phyloP scores from a whole-genome alignment of 2,888 invertebrate species.

The Micropterix aruncella region DNA sequence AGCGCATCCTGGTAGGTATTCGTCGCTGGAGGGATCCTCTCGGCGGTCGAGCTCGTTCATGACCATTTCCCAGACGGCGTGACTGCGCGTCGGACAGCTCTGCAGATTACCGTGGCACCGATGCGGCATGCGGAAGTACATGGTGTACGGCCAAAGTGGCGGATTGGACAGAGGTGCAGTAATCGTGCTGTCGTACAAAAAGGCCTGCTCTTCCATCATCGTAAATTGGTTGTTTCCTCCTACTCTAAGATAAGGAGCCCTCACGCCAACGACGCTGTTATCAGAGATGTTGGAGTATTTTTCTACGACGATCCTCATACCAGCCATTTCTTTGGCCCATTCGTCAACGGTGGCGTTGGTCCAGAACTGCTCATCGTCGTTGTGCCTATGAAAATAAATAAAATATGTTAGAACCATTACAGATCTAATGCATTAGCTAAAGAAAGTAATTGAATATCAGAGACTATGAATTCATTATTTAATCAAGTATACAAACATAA shows the following conservation, averaged over 20 bases:
- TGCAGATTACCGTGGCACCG: conserved; percentile 86
- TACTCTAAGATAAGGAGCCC: conserved; percentile 80
- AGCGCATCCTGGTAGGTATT: conserved; percentile 80
- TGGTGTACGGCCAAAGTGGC: conserved; percentile 95
- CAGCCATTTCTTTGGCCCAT: conserved; percentile 93
- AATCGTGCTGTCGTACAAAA: conserved; percentile 91
- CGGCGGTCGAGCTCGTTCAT: conserved; percentile 88
- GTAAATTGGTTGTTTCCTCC: conserved; percentile 94
- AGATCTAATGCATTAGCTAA: too few species aligned
- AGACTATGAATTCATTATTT: too few species aligned
- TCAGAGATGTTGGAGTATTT: conserved; percentile 83
- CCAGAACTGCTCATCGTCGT: conserved; percentile 86
- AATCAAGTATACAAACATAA: too few species aligned
- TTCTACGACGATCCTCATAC: conserved; percentile 81
- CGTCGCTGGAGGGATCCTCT: conserved; percentile 81
- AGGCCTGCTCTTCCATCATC: conserved; percentile 94
- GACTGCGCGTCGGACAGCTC: conserved; percentile 81
- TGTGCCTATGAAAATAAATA: conserved; percentile 47
- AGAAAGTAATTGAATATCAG: too few species aligned
- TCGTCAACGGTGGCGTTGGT: conserved; percentile 83
- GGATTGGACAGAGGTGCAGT: conserved; percentile 83
- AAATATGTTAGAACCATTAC: too few species aligned
- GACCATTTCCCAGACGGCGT: conserved; percentile 94
- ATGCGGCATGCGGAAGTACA: conserved; percentile 95
- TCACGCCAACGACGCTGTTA: conserved; percentile 81